Evolutionary conservation across 2,113 vertebrate genomes (phyloP), one percentile per base, ranked within the genome.

Genomic region (Odobenus rosmarus): DNA sequence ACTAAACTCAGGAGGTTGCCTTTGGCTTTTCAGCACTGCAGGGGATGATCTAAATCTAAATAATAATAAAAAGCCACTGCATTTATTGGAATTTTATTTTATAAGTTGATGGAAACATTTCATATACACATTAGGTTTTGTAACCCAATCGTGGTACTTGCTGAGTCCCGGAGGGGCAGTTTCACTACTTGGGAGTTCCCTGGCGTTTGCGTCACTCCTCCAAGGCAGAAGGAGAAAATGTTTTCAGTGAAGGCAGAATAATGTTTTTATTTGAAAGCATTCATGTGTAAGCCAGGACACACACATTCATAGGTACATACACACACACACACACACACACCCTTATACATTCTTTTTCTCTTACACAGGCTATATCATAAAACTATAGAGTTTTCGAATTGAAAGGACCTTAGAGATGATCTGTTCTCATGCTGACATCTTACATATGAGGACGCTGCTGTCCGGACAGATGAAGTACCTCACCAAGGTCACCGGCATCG

Each of bases 21-120:
- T 96, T 96, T 84, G 92, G 95, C 90, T 97, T 97, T 90, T 95
- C 90, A 51, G 24, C 96, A 69, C 96, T 97, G 92, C 81, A 96
- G 96, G 97, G 95, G 84, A 97, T 88, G 95, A 93, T 95, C 96
- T 97, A 98, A 96, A 97, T 96, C 97, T 98, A 98, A 98, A 97
- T 98, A 97, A 98, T 97, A 97, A 96, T 96, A 97, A 97, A 97
- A 97, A 98, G 90, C 72, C 59, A 93, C 80, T 90, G 90, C 69
- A 94, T 98, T 97, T 97, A 97, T 97, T 96, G 96, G 76, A 71
- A 95, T 98, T 97, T 97, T 96, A 97, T 97, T 97, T 98, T 92
- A 71, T 97, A 97, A 92, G 92, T 97, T 97, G 95, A 97, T 97
- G 92, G 95, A 97, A 98, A 94, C 96, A 97, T 98, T 97, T 98